A percentile compares a stretch with the other conserved stretches of the same genome.
phyloP scores from a whole-genome alignment of 1,140 invertebrate species.

The Stratiolaelaps scimitus region DNA sequence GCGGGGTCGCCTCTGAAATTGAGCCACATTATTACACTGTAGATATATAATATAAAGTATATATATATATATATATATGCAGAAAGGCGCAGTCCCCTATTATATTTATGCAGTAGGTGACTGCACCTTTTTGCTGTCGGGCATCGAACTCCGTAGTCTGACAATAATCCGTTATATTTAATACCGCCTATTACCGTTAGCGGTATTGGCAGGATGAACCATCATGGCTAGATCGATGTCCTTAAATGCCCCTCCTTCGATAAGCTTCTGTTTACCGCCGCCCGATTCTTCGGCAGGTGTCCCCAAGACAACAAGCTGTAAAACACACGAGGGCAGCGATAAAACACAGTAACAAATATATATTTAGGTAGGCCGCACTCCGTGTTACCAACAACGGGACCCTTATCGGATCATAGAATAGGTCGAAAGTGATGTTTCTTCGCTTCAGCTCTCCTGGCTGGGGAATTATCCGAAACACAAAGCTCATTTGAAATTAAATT shows the following conservation, averaged over 20 bases:
- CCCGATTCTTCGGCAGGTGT: slow-evolving; percentile 42
- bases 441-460: too few relatives aligned
- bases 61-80: too few relatives aligned
- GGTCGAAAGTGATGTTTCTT: too few relatives aligned
- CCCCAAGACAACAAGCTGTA: slow-evolving; percentile 41
- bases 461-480: too few relatives aligned
- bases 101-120: slow-evolving; percentile 37
- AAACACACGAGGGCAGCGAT: too few relatives aligned
- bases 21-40: slow-evolving; percentile 38
- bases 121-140: slow-evolving; percentile 37
- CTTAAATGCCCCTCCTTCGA: slow-evolving; percentile 39
- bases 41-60: too few relatives aligned
- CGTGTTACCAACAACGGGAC: too few relatives aligned
- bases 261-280: slow-evolving; percentile 41
- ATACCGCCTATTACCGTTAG: slow-evolving; percentile 31
- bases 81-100: too few relatives aligned
- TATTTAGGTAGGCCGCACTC: too few relatives aligned
- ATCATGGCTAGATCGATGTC: slow-evolving; percentile 42
- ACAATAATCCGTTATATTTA: background rate
- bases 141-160: slow-evolving; percentile 35
- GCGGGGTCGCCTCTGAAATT: slow-evolving; percentile 38
- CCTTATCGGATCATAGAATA: too few relatives aligned
- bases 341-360: too few relatives aligned
- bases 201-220: slow-evolving; percentile 39
- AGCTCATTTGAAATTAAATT: background rate